Percentiles rank a stretch among this genome's conserved stretches.
These are phyloP conservation scores for Percopsis transmontana DNA, from an alignment of 2,113 vertebrate genomes.

Conservation along the genomic window DNA sequence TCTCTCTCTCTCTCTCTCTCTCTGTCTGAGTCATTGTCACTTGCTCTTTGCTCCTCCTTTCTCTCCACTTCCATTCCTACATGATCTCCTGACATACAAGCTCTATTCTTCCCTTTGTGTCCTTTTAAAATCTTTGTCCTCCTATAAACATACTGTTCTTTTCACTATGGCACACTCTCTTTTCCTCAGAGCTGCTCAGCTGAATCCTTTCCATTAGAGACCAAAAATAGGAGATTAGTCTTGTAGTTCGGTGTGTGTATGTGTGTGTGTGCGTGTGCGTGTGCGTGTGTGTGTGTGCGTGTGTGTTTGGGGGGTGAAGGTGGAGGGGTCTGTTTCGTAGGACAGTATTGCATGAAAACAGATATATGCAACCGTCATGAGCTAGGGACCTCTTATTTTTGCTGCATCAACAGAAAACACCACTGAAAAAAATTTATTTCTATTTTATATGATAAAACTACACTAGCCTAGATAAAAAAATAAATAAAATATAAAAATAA, in stretches of 20 bases:
- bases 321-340: too few species aligned
- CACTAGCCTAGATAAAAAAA: too few species aligned
- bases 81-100: slow-evolving; percentile 57
- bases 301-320: background rate
- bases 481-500: too few species aligned
- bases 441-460: too few species aligned
- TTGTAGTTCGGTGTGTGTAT: slow-evolving; percentile 54
- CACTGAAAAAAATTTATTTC: too few species aligned
- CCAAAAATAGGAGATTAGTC: slow-evolving; percentile 72
- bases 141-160: slow-evolving; percentile 34
- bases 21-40: slow-evolving; percentile 21
- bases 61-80: slow-evolving; percentile 19
- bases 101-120: slow-evolving; percentile 46
- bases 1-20: slow-evolving; percentile 17
- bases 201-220: slow-evolving; percentile 75
- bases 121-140: slow-evolving; percentile 33
- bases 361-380: too few species aligned
- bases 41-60: background rate
- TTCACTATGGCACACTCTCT: slow-evolving; percentile 22
- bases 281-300: slow-evolving; percentile 22
- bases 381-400: too few species aligned
- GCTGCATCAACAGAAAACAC: too few species aligned
- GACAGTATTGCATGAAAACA: too few species aligned
- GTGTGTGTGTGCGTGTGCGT: slow-evolving; percentile 25
- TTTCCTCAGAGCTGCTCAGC: slow-evolving; percentile 57